Base-by-base conservation (phyloP, 2,113 vertebrate genomes). In the Pachyramphus minor region DNA sequence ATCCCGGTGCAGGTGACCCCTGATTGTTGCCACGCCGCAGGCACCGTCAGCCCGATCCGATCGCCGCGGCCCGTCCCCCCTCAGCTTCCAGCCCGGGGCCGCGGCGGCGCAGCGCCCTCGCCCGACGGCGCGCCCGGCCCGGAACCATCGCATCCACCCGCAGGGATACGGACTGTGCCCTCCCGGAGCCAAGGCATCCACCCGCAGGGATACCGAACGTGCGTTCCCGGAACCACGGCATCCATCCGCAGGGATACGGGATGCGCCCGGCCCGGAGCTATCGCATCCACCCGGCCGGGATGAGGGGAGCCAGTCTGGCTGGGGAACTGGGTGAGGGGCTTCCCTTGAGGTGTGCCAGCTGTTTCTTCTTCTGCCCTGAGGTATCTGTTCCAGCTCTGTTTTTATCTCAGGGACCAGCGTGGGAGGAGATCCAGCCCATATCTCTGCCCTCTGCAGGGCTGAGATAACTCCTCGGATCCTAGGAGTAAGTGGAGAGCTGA, bases 241-340 rank as follows among this genome's bases (percentile, higher is more conserved):
- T 18, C 35, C 49, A 14, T 9, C 39, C 39, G 39, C 39, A n/a
- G n/a, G n/a, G n/a, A n/a, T n/a, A n/a, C n/a, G n/a, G n/a, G n/a
- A n/a, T n/a, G n/a, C n/a, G n/a, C n/a, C n/a, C n/a, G n/a, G n/a
- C n/a, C n/a, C n/a, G n/a, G n/a, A n/a, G n/a, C n/a, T n/a, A n/a
- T n/a, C n/a, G n/a, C n/a, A n/a, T n/a, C n/a, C n/a, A n/a, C 14
- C 56, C 4, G 0, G 7, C 35, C 25, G 14, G 3, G 5, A 6
- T 35, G 41, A 16, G 16, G 16, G 5, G 3, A 37, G 30, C 15
- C 23, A 7, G 25, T 44, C 4, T 2, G 3, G 8, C 14, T 2
- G 2, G 6, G 17, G 52, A 18, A 22, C 45, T 21, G 64, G 22
- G 31, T 2, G 6, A 37, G 45, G 11, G 22, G 8, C 31, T 31